Conservation (phyloP, 2,797 vertebrate genomes). For the Eupleurogrammus muticus region DNA sequence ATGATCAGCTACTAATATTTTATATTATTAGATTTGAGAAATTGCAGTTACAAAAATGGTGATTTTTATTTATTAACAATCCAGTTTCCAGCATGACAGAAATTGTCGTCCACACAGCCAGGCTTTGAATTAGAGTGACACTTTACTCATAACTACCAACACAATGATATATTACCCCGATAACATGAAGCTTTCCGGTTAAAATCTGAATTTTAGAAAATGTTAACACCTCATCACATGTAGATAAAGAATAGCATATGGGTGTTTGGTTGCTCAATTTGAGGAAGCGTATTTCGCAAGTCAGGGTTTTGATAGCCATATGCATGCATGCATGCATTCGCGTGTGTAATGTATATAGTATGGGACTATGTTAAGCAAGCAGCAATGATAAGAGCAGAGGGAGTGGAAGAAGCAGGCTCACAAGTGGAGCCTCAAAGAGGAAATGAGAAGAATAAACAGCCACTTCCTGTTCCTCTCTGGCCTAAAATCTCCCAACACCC, state of each 20-base stretch:
- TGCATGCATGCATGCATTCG: constrained; percentile 14
- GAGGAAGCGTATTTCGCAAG: not conserved
- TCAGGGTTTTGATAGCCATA: not conserved
- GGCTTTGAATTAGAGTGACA: not conserved
- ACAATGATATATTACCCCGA: not conserved
- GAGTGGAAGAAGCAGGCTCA: constrained; percentile 72
- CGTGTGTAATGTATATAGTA: not conserved
- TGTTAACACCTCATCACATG: not conserved
- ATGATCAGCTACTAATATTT: not conserved
- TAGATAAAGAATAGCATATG: not conserved
- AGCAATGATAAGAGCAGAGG: constrained; percentile 65
- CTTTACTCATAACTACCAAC: not conserved
- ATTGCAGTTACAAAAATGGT: not conserved
- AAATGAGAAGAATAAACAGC: constrained; percentile 88
- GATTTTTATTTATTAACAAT: not conserved
- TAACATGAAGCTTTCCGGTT: not conserved
- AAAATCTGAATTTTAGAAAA: not conserved
- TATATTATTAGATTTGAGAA: not conserved
- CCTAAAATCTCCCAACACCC: constrained; percentile 71
- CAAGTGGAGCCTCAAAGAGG: constrained; percentile 79
- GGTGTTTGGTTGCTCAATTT: no score
- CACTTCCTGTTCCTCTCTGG: constrained; percentile 85
- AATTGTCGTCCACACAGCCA: not conserved
- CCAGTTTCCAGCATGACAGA: not conserved
- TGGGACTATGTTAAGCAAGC: constrained; percentile 12